A percentile compares a stretch with the other conserved stretches of the same genome.
Evolutionary conservation across 2,797 vertebrate species (phyloP).

Genomic region (Potorous gilbertii): DNA sequence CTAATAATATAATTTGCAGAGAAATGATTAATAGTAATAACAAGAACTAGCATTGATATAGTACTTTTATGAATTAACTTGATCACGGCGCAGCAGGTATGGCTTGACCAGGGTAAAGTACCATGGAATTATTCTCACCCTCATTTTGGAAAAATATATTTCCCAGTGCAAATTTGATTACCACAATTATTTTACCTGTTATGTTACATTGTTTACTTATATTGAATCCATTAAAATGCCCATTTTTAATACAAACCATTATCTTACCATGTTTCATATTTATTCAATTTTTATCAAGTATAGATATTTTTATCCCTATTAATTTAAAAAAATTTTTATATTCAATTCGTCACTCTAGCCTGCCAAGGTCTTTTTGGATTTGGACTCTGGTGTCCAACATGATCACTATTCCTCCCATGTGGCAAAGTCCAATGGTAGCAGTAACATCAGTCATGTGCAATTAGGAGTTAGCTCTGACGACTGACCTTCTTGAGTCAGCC

Average conservation of each 20-base stretch:
- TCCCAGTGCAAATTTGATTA: not conserved
- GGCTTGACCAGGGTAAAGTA: not conserved
- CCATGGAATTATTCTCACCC: not conserved
- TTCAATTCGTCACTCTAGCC: not conserved
- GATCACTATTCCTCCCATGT: not conserved
- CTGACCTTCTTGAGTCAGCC: not conserved
- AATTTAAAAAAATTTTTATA: not conserved
- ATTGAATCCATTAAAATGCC: not conserved
- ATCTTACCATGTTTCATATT: not conserved
- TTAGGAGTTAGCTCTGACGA: not conserved
- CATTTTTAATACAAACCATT: not conserved
- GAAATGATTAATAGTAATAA: not conserved
- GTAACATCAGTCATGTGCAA: not conserved
- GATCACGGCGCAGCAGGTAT: not conserved
- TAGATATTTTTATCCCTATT: not conserved
- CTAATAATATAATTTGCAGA: not conserved
- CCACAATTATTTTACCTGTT: not conserved
- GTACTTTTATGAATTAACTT: not conserved
- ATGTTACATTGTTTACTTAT: not conserved
- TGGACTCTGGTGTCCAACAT: not conserved
- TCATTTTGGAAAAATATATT: not conserved
- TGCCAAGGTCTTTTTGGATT: not conserved
- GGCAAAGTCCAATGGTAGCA: not conserved
- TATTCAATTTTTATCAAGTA: not conserved
- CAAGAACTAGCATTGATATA: not conserved